Evolutionary conservation across 2,113 vertebrate species (phyloP).

Genomic region (Eretmochelys imbricata): DNA sequence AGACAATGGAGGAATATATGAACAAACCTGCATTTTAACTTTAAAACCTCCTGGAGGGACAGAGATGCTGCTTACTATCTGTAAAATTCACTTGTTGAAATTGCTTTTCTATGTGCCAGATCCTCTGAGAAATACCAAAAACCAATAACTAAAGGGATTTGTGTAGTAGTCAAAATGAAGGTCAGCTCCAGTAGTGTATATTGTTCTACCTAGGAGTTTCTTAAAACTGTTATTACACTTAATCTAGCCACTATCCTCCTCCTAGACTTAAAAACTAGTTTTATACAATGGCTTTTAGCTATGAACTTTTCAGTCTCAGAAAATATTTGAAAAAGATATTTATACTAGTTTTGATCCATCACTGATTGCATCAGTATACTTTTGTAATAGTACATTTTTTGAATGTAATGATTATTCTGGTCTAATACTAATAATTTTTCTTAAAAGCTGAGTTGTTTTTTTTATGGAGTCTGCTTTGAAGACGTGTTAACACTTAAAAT

Average conservation of each 20-base stretch:
- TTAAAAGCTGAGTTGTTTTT: constrained; percentile 56
- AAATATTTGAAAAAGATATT: constrained; percentile 51
- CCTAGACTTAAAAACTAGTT: constrained; percentile 45
- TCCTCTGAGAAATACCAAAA: constrained; percentile 64
- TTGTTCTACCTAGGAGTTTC: constrained; percentile 47
- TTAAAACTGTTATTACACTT: constrained; percentile 38
- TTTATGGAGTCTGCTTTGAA: background rate
- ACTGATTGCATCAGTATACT: constrained; percentile 60
- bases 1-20: constrained; percentile 97
- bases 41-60: constrained; percentile 31
- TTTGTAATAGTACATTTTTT: constrained; percentile 71
- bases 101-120: constrained; percentile 42
- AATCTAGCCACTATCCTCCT: constrained; percentile 21
- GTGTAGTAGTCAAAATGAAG: constrained; percentile 72
- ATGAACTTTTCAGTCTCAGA: constrained; percentile 36
- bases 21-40: constrained; percentile 90
- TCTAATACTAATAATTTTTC: constrained; percentile 63
- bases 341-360: constrained; percentile 59
- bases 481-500: background rate
- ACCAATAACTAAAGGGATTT: constrained; percentile 48
- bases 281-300: constrained; percentile 50
- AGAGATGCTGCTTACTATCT: background rate
- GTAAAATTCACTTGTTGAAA: constrained; percentile 19
- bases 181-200: constrained; percentile 64
- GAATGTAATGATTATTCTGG: constrained; percentile 61